Percentiles rank a stretch among this genome's conserved stretches.
Evolutionary conservation across 2,888 invertebrate genomes (phyloP).

Genomic region (Dasysyrphus albostriatus): DNA sequence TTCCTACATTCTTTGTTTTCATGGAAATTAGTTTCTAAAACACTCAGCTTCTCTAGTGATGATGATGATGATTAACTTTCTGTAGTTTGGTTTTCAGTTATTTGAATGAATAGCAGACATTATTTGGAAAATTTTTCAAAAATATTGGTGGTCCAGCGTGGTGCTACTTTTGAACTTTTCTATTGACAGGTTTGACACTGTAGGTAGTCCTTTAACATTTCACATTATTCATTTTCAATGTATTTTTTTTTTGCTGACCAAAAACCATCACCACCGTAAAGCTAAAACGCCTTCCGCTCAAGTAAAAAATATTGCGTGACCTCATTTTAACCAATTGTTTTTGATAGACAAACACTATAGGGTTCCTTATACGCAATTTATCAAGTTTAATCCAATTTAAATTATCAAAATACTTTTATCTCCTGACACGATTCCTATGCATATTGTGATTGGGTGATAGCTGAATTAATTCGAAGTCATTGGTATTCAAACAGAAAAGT

Average conservation of each 20-base stretch:
- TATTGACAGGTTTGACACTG: not conserved
- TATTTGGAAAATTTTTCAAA: not conserved
- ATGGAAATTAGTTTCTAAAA: not conserved
- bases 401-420: constrained; percentile 22
- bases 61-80: not conserved
- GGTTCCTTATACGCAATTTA: constrained; percentile 18
- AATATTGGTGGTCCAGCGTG: not conserved
- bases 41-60: not conserved
- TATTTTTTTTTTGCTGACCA: not conserved
- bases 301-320: not conserved
- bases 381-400: constrained; percentile 40
- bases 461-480: constrained; percentile 37
- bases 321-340: not conserved
- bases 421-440: constrained; percentile 4
- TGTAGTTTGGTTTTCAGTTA: not conserved
- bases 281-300: too few relatives aligned
- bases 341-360: not conserved
- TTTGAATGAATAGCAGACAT: not conserved
- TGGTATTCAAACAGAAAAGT: constrained; percentile 9
- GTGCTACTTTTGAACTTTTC: not conserved
- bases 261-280: not conserved
- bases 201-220: not conserved
- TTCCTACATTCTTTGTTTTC: not conserved
- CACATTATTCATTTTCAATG: not conserved
- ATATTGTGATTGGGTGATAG: not conserved